Evolutionary conservation across 2,797 vertebrate genomes (phyloP).

Genomic region (Pempheris klunzingeri): DNA sequence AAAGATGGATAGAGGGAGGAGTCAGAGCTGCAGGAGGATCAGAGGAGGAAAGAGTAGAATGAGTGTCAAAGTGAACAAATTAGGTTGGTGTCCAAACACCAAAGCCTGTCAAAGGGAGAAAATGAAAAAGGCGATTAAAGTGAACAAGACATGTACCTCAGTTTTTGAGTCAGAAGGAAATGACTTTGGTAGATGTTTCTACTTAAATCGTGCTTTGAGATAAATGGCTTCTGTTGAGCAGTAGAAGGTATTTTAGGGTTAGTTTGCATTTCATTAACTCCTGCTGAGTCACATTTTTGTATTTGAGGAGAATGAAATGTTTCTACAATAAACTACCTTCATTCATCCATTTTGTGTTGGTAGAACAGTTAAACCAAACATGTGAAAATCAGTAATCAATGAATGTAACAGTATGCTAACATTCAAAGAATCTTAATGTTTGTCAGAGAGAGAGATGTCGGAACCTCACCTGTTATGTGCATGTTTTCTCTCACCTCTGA

Average conservation of each 20-base stretch:
- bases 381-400: too few species aligned
- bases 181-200: not conserved
- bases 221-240: not conserved
- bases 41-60: not conserved
- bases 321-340: not conserved
- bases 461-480: not conserved
- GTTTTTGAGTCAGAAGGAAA: slow-evolving; percentile 13
- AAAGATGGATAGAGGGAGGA: slow-evolving; percentile 16
- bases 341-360: too few species aligned
- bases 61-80: slow-evolving; percentile 36
- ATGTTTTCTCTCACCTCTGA: slow-evolving; percentile 7
- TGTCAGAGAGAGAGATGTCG: not conserved
- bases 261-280: not conserved
- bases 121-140: slow-evolving; percentile 8
- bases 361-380: too few species aligned
- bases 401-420: too few species aligned
- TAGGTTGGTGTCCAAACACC: slow-evolving; percentile 31
- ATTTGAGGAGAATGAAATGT: not conserved
- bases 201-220: not conserved
- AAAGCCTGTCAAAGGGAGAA: slow-evolving; percentile 19
- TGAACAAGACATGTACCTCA: slow-evolving; percentile 5
- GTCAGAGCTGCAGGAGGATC: slow-evolving; percentile 13
- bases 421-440: too few species aligned
- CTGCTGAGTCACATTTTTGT: not conserved
- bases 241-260: not conserved